Base-by-base conservation (phyloP, 2,888 invertebrate species). In the Patella pellucida region DNA sequence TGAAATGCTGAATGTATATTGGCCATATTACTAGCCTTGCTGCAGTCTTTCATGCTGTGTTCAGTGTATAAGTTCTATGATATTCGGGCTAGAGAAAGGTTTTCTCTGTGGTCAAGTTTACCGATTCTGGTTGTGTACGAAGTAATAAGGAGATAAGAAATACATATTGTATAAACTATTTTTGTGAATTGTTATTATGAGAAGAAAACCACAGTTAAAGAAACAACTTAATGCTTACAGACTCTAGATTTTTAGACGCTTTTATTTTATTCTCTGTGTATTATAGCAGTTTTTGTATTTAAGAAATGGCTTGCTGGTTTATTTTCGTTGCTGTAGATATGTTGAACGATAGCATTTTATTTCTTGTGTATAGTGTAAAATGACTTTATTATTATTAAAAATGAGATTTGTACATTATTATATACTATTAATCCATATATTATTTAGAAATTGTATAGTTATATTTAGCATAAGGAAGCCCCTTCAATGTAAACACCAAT, bases 171-270 rank as follows among this genome's bases (percentile, higher is more conserved):
- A 62, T 62, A 62, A 62, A 23, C 23, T 62, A 23, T 23, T 62
- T 62, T 41, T 62, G 19, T 62, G 11, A 62, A 62, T 62, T 62
- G 62, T 62, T 62, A 62, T 23, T 62, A 62, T 62, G 23, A 23
- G 19, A 23, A 23, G 19, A 23, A 62, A 62, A 62, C 62, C 62
- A 62, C 62, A 23, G 23, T 62, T 62, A 62, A 62, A 62, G 14
- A 62, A 23, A 62, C 19, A 12, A 23, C 62, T 23, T 23, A 23
- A 23, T 23, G 62, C 23, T 19, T 23, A 62, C 62, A 62, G 62
- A 62, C 19, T 62, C 62, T 62, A 62, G 62, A 62, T 62, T 62
- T 62, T 23, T 62, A 62, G 62, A 62, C 19, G 62, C 62, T 62
- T 62, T 62, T 62, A 23, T 23, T 62, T 62, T 23, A 23, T 23